Evolutionary conservation across 1,140 invertebrate genomes (phyloP).

Genomic region (Bathynomus jamesi): DNA sequence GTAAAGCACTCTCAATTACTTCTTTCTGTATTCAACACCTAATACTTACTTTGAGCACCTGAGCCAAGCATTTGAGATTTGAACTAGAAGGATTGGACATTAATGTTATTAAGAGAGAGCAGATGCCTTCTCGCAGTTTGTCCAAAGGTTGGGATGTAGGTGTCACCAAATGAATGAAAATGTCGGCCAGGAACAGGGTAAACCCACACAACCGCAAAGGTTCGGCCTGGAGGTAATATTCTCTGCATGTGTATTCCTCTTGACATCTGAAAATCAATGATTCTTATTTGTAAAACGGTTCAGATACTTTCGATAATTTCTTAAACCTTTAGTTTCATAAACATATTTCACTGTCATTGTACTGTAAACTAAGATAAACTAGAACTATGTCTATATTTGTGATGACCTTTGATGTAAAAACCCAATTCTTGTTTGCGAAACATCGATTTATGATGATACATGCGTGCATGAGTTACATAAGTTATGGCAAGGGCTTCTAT

Average conservation of each 20-base stretch:
- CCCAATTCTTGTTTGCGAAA: no score
- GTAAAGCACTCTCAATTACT: no score
- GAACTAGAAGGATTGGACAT: constrained; percentile 21
- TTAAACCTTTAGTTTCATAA: no score
- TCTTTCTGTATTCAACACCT: neutral
- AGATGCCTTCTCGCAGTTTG: constrained; percentile 20
- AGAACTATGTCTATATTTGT: no score
- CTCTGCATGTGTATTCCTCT: constrained; percentile 26
- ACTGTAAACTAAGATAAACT: no score
- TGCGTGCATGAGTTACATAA: no score
- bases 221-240: constrained; percentile 24
- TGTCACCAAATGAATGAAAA: constrained; percentile 25
- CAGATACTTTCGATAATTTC: no score
- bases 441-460: no score
- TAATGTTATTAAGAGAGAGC: constrained; percentile 21
- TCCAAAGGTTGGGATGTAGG: constrained; percentile 13
- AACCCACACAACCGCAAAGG: constrained; percentile 24
- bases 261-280: constrained; percentile 29
- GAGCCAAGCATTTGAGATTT: constrained; percentile 33
- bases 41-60: constrained; percentile 29
- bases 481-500: no score
- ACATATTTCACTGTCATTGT: no score
- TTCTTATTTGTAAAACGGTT: no score
- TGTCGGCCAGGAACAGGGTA: constrained; percentile 31
- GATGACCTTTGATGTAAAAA: no score